These are phyloP conservation scores for Peromyscus melanophrys DNA, from an alignment of 2,797 vertebrate species.

Conservation along the genomic window DNA sequence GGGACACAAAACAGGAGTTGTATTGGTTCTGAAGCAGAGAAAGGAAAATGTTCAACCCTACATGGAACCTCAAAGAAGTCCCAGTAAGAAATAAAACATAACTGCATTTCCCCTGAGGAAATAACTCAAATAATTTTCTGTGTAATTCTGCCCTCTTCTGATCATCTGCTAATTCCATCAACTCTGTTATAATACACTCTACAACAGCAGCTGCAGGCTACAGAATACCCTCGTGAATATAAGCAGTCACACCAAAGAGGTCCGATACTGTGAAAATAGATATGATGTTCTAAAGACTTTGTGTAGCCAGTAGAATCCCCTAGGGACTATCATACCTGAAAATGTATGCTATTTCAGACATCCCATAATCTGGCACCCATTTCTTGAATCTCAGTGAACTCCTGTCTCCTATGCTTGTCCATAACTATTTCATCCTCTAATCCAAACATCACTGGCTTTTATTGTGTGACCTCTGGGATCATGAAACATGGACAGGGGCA, in stretches of 20 bases:
- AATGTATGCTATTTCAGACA: neutral
- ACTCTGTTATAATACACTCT: neutral
- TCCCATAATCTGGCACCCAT: neutral
- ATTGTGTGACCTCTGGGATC: neutral
- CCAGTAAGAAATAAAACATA: slow-evolving; percentile 42
- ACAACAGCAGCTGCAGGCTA: neutral
- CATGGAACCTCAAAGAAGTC: neutral
- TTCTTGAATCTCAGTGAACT: neutral
- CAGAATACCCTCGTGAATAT: neutral
- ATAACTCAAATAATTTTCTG: slow-evolving; percentile 58
- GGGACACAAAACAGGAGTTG: neutral
- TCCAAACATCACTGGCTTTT: neutral
- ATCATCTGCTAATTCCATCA: slow-evolving; percentile 68
- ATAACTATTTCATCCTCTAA: slow-evolving; percentile 30
- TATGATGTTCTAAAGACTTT: neutral
- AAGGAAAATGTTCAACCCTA: neutral
- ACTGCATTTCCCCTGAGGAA: slow-evolving; percentile 1
- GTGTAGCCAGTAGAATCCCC: neutral
- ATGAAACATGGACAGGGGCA: neutral
- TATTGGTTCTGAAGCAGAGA: neutral
- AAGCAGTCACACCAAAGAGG: slow-evolving; percentile 2
- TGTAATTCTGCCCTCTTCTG: slow-evolving; percentile 73
- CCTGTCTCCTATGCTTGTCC: neutral
- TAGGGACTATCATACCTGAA: neutral
- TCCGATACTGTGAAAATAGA: neutral